Percentiles rank a stretch among this genome's conserved stretches.
Evolutionary conservation across 1,140 invertebrate genomes (phyloP).

Genomic region (Drosophila jambulina): DNA sequence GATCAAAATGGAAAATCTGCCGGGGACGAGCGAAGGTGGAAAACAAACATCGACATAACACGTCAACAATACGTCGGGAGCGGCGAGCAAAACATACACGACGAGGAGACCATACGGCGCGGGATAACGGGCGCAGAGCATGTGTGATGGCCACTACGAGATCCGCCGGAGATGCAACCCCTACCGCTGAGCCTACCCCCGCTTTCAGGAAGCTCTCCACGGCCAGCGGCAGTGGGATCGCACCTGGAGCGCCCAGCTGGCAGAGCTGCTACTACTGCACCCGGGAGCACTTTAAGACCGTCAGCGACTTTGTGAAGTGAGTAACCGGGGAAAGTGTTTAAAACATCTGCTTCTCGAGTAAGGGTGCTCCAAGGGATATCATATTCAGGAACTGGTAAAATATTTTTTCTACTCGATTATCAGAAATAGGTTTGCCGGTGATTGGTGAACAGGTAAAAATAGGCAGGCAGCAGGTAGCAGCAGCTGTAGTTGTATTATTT

Average conservation of each 20-base stretch:
- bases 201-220: constrained; percentile 48
- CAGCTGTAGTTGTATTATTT: background rate
- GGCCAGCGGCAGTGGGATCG: constrained; percentile 28
- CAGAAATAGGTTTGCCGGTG: constrained; percentile 3
- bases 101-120: constrained; percentile 32
- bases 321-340: constrained; percentile 9
- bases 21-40: constrained; percentile 10
- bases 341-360: background rate
- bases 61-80: constrained; percentile 62
- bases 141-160: constrained; percentile 74
- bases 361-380: background rate
- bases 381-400: background rate
- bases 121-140: constrained; percentile 34
- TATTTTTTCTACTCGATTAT: background rate
- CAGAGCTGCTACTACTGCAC: constrained; percentile 87
- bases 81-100: constrained; percentile 23
- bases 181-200: constrained; percentile 13
- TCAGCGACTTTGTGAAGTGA: constrained; percentile 86
- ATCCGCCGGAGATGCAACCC: constrained; percentile 19
- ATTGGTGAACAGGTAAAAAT: constrained; percentile 7
- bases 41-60: constrained; percentile 78
- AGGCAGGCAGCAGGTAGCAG: constrained; percentile 11
- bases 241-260: constrained; percentile 78
- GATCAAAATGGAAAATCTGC: constrained; percentile 34
- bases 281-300: constrained; percentile 86